Evolutionary conservation across 2,888 invertebrate species (phyloP).

Genomic region (Ophonus ardosiacus): DNA sequence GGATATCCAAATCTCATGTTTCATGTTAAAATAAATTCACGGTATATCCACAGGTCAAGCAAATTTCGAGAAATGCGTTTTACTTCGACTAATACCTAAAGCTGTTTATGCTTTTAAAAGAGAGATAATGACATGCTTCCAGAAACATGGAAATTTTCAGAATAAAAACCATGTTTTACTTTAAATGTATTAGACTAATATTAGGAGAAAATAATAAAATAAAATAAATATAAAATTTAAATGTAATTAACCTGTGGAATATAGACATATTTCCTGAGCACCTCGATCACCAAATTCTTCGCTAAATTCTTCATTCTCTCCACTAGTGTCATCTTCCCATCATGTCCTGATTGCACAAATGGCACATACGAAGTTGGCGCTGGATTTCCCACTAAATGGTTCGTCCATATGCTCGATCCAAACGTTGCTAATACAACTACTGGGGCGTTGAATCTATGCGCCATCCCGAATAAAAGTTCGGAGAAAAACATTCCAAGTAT

Average conservation of each 20-base stretch:
- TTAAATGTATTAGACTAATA: too few species aligned
- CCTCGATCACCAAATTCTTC: background rate
- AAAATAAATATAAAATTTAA: background rate
- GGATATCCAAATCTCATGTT: too few species aligned
- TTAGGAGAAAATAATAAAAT: too few species aligned
- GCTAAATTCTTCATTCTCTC: constrained; percentile 14
- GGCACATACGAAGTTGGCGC: constrained; percentile 67
- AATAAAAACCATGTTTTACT: too few species aligned
- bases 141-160: too few species aligned
- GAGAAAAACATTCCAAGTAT: constrained; percentile 70
- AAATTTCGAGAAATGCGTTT: too few species aligned
- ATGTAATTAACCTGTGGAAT: background rate
- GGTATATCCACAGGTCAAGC: too few species aligned
- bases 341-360: constrained; percentile 62
- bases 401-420: constrained; percentile 65
- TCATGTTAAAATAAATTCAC: too few species aligned
- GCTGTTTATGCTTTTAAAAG: too few species aligned
- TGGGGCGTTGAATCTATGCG: constrained; percentile 68
- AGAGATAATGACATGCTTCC: too few species aligned
- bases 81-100: too few species aligned
- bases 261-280: background rate
- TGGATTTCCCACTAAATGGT: constrained; percentile 69
- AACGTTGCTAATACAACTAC: constrained; percentile 67
- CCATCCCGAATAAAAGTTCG: constrained; percentile 69
- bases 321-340: constrained; percentile 66